These are phyloP conservation scores for Sus cebifrons DNA, from an alignment of 2,797 vertebrate species.

Conservation along the genomic window DNA sequence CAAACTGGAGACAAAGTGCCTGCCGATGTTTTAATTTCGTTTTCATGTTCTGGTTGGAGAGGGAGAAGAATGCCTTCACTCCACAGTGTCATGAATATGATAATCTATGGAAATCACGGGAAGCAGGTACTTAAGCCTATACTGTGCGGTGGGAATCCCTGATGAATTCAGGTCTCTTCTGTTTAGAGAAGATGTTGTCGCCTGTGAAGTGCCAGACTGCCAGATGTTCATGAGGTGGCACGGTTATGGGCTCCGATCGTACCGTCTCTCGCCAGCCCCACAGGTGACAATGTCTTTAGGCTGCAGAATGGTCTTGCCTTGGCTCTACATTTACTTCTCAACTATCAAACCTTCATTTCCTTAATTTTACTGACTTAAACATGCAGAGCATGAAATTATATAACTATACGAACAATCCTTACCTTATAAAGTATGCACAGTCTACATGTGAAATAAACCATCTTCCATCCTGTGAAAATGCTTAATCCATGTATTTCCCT, in stretches of 20 bases:
- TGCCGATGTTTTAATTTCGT: slow-evolving; percentile 93
- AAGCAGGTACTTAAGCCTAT: slow-evolving; percentile 94
- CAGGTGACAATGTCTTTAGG: slow-evolving; percentile 86
- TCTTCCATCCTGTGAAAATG: not conserved
- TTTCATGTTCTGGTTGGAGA: slow-evolving; percentile 91
- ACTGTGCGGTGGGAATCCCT: slow-evolving; percentile 92
- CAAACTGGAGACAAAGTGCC: slow-evolving; percentile 93
- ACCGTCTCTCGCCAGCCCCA: slow-evolving; percentile 86
- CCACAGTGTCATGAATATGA: slow-evolving; percentile 94
- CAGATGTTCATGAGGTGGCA: slow-evolving; percentile 92
- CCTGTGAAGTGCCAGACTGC: slow-evolving; percentile 92
- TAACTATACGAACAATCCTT: not conserved
- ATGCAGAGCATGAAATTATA: slow-evolving; percentile 59
- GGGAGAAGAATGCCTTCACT: slow-evolving; percentile 92
- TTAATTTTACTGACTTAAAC: slow-evolving; percentile 70
- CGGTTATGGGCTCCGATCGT: slow-evolving; percentile 88
- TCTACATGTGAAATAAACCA: slow-evolving; percentile 44
- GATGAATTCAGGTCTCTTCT: slow-evolving; percentile 91
- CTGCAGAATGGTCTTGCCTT: slow-evolving; percentile 85
- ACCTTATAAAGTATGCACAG: not conserved
- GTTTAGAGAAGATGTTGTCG: slow-evolving; percentile 92
- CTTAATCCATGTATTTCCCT: not conserved
- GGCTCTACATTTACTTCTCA: slow-evolving; percentile 78
- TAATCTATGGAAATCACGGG: slow-evolving; percentile 95
- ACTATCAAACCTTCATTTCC: slow-evolving; percentile 85